A percentile compares a stretch with the other conserved stretches of the same genome.
phyloP scores from a whole-genome alignment of 1,140 invertebrate genomes.

The Dendrolimus punctatus region DNA sequence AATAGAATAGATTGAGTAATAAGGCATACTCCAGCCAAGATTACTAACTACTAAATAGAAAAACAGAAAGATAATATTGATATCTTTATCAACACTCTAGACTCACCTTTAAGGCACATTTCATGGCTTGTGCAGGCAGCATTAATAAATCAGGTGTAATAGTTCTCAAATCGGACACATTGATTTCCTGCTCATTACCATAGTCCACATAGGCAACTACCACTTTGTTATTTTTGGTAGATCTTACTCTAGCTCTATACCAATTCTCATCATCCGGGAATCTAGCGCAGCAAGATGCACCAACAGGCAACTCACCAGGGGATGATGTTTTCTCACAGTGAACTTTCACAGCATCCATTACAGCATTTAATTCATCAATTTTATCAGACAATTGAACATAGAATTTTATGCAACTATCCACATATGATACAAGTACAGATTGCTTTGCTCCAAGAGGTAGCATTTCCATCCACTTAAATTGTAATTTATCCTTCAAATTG shows the following conservation, averaged over 20 bases:
- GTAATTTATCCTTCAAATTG: constrained; percentile 60
- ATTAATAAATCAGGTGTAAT: constrained; percentile 77
- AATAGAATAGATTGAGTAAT: too few relatives aligned
- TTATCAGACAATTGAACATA: constrained; percentile 79
- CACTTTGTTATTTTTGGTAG: constrained; percentile 57
- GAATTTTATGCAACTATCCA: constrained; percentile 80
- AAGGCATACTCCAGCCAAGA: too few relatives aligned
- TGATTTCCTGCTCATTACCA: constrained; percentile 82
- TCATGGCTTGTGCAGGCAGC: constrained; percentile 81
- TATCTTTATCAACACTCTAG: not conserved
- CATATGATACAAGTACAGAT: constrained; percentile 78
- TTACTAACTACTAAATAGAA: not conserved
- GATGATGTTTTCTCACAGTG: constrained; percentile 55
- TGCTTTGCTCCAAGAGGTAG: constrained; percentile 64
- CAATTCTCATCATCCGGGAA: constrained; percentile 80
- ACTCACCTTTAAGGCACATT: constrained; percentile 76
- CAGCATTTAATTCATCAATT: constrained; percentile 68
- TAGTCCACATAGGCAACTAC: constrained; percentile 84
- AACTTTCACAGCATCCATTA: constrained; percentile 70
- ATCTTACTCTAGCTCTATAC: constrained; percentile 79
- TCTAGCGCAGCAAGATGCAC: constrained; percentile 81
- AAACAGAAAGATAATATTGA: constrained; percentile 4
- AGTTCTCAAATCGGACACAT: constrained; percentile 71
- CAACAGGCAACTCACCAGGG: constrained; percentile 69
- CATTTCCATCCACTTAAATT: constrained; percentile 66